Evolutionary conservation across 2,888 invertebrate species (phyloP), one percentile per base, ranked within the genome.

Genomic region (Erebia palarica): DNA sequence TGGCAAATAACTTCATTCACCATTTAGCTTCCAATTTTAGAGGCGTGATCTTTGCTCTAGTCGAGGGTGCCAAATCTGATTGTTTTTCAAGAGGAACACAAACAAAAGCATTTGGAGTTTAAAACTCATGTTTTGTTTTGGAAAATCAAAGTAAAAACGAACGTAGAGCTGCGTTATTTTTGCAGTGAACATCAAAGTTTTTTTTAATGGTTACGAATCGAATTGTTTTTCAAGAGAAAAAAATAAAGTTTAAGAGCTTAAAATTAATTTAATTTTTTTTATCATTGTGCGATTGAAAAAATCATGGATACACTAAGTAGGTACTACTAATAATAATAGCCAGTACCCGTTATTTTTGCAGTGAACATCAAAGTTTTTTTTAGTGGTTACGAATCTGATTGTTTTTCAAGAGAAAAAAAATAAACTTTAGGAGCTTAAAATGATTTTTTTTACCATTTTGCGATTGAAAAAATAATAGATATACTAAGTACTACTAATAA

Each of bases 1-100:
- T 91, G 83, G 91, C 91, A 92, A 92, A 92, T 92, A 92, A 90
- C 92, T 92, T 92, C 89, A 93, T 93, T 88, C 90, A 87, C 84
- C 88, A 88, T 92, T 93, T 91, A 92, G 88, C 91, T 85, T 87
- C 84, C 91, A 90, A 91, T 90, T 89, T 89, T 80, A 79, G 76
- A 80, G 83, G 83, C 84, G 88, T 85, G 82, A 83, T 86, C 86
- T 86, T 85, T 82, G 82, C 76, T 86, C 85, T 86, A 82, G 81
- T 78, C 78, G 68, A 68, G 73, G 72, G 67, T 68, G 76, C 77
- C 77, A 64, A 65, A 74, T 69, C 58, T 69, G 69, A 74, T 71
- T 74, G 76, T 73, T 69, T 69, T 47, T 68, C 65, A 66, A 67
- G 58, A 71, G 59, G 70, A 65, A 51, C 36, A 27, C 49, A 58